Conservation (phyloP, 2,797 vertebrate species). For the Toxotes lorentzi region DNA sequence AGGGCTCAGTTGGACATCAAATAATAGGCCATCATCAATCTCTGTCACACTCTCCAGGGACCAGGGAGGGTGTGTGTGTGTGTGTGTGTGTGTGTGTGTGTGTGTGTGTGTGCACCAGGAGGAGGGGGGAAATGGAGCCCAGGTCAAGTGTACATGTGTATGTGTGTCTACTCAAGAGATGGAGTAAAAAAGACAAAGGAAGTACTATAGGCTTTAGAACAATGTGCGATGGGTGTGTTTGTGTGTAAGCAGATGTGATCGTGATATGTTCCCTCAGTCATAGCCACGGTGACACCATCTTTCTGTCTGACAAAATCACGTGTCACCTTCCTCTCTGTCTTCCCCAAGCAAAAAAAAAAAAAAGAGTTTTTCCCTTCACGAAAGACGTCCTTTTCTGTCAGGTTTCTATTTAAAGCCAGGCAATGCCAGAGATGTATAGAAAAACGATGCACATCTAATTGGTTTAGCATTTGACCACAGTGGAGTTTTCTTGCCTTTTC, state of each 20-base stretch:
- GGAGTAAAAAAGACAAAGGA: constrained; percentile 55
- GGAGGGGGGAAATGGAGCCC: constrained; percentile 5
- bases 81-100: constrained; percentile 9
- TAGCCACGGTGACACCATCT: constrained; percentile 39
- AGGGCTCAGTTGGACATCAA: constrained; percentile 67
- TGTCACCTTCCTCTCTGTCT: constrained; percentile 14
- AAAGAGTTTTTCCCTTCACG: background rate
- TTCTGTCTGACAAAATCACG: constrained; percentile 27
- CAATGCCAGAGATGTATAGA: rapidly evolving
- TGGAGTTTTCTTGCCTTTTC: background rate
- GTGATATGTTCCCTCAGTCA: constrained; percentile 11
- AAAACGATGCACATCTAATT: background rate
- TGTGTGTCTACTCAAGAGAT: constrained; percentile 24
- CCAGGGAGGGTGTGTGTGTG: constrained; percentile 16
- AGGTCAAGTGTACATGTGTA: constrained; percentile 24
- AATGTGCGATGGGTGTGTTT: constrained; percentile 13
- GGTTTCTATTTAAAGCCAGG: background rate
- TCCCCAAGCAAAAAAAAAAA: background rate
- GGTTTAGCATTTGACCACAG: background rate
- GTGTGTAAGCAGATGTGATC: background rate
- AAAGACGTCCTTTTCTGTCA: background rate
- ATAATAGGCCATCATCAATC: constrained; percentile 82
- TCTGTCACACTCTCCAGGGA: constrained; percentile 75
- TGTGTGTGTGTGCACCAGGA: constrained; percentile 1
- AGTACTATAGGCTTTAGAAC: constrained; percentile 33